Evolutionary conservation across 30 jellyfish, hydroid and myxozoan species (phyloP).

Genomic region (Turritopsis dohrnii): DNA sequence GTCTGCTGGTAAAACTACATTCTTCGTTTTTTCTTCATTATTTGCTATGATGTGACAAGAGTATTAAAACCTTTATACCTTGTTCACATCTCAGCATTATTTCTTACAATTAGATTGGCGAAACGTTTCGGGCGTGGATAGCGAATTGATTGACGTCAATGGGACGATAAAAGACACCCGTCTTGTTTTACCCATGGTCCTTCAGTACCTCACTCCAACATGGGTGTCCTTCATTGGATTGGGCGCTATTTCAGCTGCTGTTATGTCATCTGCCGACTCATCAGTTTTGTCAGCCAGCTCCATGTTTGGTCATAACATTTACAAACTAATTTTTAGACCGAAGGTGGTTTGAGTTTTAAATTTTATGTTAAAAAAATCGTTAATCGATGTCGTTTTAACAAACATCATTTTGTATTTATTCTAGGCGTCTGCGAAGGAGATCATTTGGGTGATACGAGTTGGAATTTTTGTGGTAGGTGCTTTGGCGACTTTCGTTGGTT

Average conservation of each 20-base stretch:
- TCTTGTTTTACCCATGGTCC: slow-evolving; percentile 61
- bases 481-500: slow-evolving; percentile 29
- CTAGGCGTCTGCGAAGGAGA: slow-evolving; percentile 34
- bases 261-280: slow-evolving; percentile 87
- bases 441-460: slow-evolving; percentile 32
- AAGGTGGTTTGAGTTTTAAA: slow-evolving; percentile 31
- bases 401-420: neutral
- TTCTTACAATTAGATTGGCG: slow-evolving; percentile 33
- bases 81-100: too few species aligned
- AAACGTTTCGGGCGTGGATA: neutral
- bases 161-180: slow-evolving; percentile 48
- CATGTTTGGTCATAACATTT: slow-evolving; percentile 72
- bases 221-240: slow-evolving; percentile 76
- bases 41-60: too few species aligned
- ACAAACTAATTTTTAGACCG: slow-evolving; percentile 49
- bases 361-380: neutral
- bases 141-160: slow-evolving; percentile 11
- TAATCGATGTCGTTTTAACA: neutral
- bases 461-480: slow-evolving; percentile 31
- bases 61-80: neutral
- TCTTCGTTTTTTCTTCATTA: too few species aligned
- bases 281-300: slow-evolving; percentile 84
- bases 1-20: slow-evolving; percentile 44
- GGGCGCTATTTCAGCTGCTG: slow-evolving; percentile 89
- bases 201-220: slow-evolving; percentile 75